These are phyloP conservation scores for Spermophilus dauricus DNA, from an alignment of 2,113 vertebrate species.

Conservation along the genomic window DNA sequence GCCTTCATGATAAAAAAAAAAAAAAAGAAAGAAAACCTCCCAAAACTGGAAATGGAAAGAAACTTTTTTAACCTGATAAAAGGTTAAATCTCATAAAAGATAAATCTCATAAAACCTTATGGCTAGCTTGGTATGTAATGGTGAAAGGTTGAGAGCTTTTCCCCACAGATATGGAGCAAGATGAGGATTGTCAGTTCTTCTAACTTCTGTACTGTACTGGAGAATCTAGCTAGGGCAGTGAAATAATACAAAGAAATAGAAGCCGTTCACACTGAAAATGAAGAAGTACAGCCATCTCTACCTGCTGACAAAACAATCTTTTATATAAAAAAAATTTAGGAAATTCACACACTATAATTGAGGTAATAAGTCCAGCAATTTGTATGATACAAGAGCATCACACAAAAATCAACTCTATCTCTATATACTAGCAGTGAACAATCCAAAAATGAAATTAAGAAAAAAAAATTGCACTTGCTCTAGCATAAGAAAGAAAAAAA, in stretches of 20 bases:
- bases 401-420: background rate
- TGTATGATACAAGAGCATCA: background rate
- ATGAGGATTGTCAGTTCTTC: background rate
- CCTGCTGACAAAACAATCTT: background rate
- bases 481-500: background rate
- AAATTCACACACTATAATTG: background rate
- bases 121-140: background rate
- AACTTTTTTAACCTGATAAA: background rate
- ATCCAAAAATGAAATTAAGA: constrained; percentile 2
- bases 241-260: background rate
- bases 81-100: no score
- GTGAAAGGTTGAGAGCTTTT: background rate
- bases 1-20: background rate
- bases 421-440: background rate
- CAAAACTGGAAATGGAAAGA: background rate
- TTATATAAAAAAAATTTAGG: background rate
- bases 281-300: background rate
- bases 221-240: background rate
- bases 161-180: background rate
- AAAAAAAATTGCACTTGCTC: background rate
- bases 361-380: background rate
- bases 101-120: background rate
- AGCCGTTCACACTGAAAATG: background rate
- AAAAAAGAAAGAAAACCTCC: background rate
- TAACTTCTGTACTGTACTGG: background rate